Percentiles rank a stretch among this genome's conserved stretches.
Evolutionary conservation across 2,797 vertebrate genomes (phyloP).

Genomic region (Pygocentrus nattereri): DNA sequence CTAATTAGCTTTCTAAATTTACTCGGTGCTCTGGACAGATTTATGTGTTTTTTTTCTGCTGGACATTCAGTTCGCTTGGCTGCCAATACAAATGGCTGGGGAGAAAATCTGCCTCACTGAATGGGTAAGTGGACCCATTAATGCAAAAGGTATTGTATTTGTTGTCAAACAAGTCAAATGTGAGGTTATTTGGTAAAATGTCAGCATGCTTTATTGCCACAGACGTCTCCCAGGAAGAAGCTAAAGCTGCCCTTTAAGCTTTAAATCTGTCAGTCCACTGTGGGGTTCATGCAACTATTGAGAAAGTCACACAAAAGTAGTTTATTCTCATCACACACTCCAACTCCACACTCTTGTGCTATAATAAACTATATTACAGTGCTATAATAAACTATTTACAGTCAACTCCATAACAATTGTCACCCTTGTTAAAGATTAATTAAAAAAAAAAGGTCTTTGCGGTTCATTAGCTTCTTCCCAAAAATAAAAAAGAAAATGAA

Average conservation of each 20-base stretch:
- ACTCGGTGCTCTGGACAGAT: not conserved
- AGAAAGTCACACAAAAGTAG: not conserved
- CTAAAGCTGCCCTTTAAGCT: conserved; percentile 12
- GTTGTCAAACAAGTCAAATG: conserved; percentile 5
- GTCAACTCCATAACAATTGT: no score
- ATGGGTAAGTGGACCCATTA: not conserved
- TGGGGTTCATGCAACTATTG: not conserved
- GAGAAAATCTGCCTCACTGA: not conserved
- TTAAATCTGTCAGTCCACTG: conserved; percentile 2
- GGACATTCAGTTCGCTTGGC: not conserved
- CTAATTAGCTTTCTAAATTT: conserved; percentile 1
- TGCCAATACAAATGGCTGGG: not conserved
- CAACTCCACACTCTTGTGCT: not conserved
- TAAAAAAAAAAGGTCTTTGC: no score
- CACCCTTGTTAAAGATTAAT: no score
- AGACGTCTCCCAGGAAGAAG: not conserved
- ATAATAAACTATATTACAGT: not conserved
- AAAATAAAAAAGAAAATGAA: no score
- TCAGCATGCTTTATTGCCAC: not conserved
- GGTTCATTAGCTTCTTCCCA: no score
- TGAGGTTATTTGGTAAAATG: conserved; percentile 9
- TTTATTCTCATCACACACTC: not conserved
- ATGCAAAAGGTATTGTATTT: not conserved
- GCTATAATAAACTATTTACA: not conserved
- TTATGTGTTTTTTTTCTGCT: not conserved